Conservation (phyloP, 2,888 invertebrate species). For the Tetranychus piercei region DNA sequence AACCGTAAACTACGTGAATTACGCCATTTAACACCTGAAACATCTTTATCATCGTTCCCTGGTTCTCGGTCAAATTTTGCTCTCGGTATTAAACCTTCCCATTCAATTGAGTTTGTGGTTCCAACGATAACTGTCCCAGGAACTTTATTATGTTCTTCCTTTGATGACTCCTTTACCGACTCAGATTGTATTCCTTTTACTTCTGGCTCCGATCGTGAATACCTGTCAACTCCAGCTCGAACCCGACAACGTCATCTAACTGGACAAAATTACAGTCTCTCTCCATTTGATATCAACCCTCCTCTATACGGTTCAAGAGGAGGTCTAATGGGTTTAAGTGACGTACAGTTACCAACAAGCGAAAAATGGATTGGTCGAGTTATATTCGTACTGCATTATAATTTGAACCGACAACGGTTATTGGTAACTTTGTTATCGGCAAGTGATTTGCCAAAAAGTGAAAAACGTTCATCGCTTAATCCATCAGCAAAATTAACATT, state of each 20-base stretch:
- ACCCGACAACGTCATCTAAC: conserved; percentile 3
- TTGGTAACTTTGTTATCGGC: conserved; percentile 24
- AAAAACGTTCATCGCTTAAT: conserved; percentile 27
- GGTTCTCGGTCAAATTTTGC: neutral
- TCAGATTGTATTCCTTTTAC: conserved; percentile 23
- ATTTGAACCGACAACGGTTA: conserved; percentile 22
- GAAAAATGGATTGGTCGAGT: conserved; percentile 17
- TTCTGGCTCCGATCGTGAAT: conserved; percentile 15
- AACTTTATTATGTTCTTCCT: conserved; percentile 10
- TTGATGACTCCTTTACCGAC: conserved; percentile 26
- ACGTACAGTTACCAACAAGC: too few species aligned
- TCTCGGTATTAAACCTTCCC: conserved; percentile 22
- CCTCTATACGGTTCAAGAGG: neutral
- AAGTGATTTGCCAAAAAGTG: conserved; percentile 27
- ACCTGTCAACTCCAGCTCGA: neutral
- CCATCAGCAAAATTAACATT: conserved; percentile 32
- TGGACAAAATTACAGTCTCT: neutral
- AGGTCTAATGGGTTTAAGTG: conserved; percentile 7
- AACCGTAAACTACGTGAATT: conserved; percentile 2
- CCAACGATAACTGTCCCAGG: conserved; percentile 22
- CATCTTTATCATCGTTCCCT: neutral
- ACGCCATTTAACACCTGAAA: neutral
- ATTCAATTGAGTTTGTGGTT: conserved; percentile 26
- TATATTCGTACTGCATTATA: conserved; percentile 24
- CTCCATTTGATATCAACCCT: neutral